Evolutionary conservation across 2,113 vertebrate genomes (phyloP), one percentile per base, ranked within the genome.

Genomic region (Oncorhynchus gorbuscha): DNA sequence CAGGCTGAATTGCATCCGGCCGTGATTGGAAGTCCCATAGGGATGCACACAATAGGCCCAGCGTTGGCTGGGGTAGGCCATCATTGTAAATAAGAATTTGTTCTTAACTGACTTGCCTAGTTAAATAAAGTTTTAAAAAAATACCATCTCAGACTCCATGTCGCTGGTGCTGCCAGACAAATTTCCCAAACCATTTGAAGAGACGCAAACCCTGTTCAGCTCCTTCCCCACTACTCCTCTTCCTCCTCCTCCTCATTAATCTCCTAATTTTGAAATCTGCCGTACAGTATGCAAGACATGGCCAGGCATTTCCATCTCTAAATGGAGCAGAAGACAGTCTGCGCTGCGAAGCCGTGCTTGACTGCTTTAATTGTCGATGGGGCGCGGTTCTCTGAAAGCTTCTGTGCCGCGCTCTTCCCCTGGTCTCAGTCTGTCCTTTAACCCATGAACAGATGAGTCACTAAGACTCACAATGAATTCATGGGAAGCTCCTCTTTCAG

Each of bases 391-490:
- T n/a, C 9, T 32, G 67, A 39, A 69, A 45, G 32, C 67, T 18
- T 13, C 39, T 48, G 3, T 4, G 11, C 68, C 24, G 22, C 71
- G 16, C 6, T 8, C 26, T 13, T 59, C 49, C 24, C 8, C 28
- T 72, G 0, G 16, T 30, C 71, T 55, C 70, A 14, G 5, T 11
- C 66, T 45, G 4, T 20, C 39, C 62, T 5, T 32, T 18, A n/a
- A 39, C 74, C 16, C 30, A 51, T 58, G 58, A 61, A 48, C 28
- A 0, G 48, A 72, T 14, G 30, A 26, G 68, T 72, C 3, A 3
- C 78, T 77, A 71, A 83, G 69, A 12, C 45, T 79, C 39, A 73
- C 72, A 72, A 82, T 83, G 70, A 85, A 79, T 81, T 83, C 75
- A 79, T 71, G 32, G 67, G 1, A 22, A 65, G 48, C 76, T 58